These are phyloP conservation scores for Stegana nigrithorax DNA, from an alignment of 2,888 invertebrate species.

Conservation along the genomic window DNA sequence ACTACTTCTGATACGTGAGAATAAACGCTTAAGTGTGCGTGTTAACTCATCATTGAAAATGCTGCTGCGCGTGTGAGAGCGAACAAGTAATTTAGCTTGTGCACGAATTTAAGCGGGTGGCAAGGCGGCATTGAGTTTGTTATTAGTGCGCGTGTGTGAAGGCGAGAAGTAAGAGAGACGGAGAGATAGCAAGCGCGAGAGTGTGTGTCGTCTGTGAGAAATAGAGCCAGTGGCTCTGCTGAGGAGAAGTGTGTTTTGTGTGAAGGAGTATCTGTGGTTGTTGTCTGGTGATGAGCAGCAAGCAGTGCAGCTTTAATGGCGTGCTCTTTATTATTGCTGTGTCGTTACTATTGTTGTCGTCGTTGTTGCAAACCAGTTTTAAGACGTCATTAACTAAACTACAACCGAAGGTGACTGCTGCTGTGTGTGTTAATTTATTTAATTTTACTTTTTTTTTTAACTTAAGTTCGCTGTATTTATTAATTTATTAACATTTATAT, in stretches of 20 bases:
- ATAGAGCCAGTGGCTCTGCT: no score
- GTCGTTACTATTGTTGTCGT: neutral
- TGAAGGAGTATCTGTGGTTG: neutral
- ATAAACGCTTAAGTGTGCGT: no score
- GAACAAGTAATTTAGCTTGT: no score
- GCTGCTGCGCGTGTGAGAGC: no score
- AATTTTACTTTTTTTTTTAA: neutral
- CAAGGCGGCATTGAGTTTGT: no score
- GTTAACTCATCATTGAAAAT: no score
- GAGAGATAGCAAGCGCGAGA: no score
- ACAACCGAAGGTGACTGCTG: neutral
- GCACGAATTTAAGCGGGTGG: no score
- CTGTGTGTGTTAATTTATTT: neutral
- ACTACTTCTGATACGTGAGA: no score
- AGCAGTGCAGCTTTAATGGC: neutral
- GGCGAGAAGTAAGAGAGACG: neutral
- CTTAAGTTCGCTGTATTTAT: neutral
- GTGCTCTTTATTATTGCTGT: neutral
- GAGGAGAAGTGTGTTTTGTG: no score
- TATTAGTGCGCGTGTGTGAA: no score
- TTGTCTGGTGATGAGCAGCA: neutral
- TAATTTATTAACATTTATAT: neutral
- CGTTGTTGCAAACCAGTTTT: neutral
- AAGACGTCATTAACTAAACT: neutral
- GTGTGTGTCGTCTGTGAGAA: neutral